These are phyloP conservation scores for Lithobius niger DNA, from an alignment of 1,140 invertebrate genomes.

Conservation along the genomic window DNA sequence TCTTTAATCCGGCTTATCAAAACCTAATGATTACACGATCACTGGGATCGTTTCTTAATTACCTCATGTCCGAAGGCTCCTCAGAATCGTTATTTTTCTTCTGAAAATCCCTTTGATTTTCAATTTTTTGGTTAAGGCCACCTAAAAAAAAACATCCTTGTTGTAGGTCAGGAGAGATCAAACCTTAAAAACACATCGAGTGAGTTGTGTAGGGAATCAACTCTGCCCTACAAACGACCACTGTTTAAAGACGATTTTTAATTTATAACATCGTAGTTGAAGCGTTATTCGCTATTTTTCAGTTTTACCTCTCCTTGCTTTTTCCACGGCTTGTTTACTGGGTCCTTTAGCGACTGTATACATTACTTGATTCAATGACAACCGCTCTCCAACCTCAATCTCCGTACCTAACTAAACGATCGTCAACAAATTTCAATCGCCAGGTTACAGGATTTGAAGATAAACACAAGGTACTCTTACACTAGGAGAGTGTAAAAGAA, in stretches of 20 bases:
- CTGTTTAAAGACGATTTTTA: too few species aligned
- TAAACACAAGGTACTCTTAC: not conserved
- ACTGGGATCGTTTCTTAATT: not conserved
- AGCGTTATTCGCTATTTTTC: not conserved
- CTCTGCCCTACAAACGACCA: not conserved
- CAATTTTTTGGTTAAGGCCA: not conserved
- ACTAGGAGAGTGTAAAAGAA: not conserved
- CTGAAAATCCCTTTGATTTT: conserved; percentile 47
- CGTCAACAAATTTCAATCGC: not conserved
- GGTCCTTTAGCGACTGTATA: conserved; percentile 71
- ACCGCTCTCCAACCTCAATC: too few species aligned
- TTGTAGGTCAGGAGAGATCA: too few species aligned
- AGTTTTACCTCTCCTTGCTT: conserved; percentile 58
- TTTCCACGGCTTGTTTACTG: conserved; percentile 62
- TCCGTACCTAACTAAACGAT: too few species aligned
- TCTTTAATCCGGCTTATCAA: too few species aligned
- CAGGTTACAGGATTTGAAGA: not conserved
- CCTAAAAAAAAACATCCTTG: not conserved
- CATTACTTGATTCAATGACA: conserved; percentile 39
- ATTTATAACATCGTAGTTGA: too few species aligned
- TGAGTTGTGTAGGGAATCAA: not conserved
- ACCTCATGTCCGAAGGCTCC: conserved; percentile 13
- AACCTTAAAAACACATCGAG: not conserved
- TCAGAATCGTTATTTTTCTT: conserved; percentile 41
- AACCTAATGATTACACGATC: not conserved